Conservation (phyloP, 1,140 invertebrate species). For the Plutomurus gul region DNA sequence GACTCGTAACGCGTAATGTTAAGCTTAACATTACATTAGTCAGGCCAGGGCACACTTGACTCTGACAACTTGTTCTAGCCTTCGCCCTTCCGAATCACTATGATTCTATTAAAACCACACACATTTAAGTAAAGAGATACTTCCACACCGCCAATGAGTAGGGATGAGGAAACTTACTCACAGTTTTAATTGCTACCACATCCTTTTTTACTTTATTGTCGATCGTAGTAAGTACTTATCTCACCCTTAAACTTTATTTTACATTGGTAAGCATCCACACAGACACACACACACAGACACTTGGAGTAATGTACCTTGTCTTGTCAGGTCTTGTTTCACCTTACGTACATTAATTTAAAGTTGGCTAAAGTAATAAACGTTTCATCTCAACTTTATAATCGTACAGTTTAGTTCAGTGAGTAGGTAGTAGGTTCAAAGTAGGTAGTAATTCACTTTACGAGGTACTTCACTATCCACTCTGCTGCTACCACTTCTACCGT, state of each 20-base stretch:
- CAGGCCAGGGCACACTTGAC: no score
- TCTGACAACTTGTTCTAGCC: no score
- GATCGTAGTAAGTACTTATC: no score
- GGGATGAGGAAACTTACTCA: not conserved
- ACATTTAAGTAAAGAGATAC: no score
- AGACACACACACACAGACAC: no score
- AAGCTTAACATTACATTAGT: no score
- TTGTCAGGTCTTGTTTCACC: not conserved
- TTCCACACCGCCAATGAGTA: constrained; percentile 19
- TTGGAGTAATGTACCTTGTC: not conserved
- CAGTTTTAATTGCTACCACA: constrained; percentile 3
- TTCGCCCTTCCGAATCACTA: no score
- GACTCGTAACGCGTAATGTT: no score
- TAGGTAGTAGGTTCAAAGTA: not conserved
- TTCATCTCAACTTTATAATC: not conserved
- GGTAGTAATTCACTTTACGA: not conserved
- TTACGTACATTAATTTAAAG: not conserved
- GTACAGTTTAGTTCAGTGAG: no score
- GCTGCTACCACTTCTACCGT: constrained; percentile 9
- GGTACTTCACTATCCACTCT: not conserved
- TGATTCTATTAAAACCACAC: not conserved
- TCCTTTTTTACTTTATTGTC: constrained; percentile 19
- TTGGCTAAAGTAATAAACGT: constrained; percentile 7
- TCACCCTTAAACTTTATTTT: no score
- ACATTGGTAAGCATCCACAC: no score